Evolutionary conservation across 2,888 invertebrate genomes (phyloP).

Genomic region (Strigamia transsilvanica): DNA sequence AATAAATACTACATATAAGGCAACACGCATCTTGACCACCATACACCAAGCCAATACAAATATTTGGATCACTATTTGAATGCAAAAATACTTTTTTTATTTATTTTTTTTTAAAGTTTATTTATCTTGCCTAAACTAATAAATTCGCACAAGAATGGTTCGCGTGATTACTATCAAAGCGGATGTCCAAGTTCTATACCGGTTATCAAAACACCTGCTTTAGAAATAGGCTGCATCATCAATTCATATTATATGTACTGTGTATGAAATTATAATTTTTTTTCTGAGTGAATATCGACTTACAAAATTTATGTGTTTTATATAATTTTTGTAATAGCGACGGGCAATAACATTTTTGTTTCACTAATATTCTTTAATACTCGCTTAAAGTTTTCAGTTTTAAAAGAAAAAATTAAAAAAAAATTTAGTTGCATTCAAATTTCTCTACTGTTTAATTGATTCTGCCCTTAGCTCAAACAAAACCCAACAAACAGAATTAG

Average conservation of each 20-base stretch:
- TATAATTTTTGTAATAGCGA: too few species aligned
- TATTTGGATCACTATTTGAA: neutral
- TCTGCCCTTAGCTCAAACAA: constrained; percentile 4
- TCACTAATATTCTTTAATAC: too few species aligned
- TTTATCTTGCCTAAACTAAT: neutral
- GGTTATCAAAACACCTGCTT: constrained; percentile 34
- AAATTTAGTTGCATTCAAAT: neutral
- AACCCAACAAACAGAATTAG: neutral
- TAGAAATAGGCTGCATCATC: neutral
- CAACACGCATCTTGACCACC: neutral
- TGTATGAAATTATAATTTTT: neutral
- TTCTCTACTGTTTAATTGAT: neutral
- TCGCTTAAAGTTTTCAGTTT: too few species aligned
- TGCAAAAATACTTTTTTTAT: too few species aligned
- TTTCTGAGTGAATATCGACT: too few species aligned
- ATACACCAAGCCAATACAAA: neutral
- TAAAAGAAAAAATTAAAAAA: too few species aligned
- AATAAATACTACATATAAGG: neutral
- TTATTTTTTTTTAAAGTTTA: too few species aligned
- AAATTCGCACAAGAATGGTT: neutral
- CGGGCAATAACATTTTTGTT: too few species aligned
- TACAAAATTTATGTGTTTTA: too few species aligned
- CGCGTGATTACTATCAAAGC: neutral
- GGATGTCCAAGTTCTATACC: constrained; percentile 3
- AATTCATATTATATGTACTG: neutral